These are phyloP conservation scores for Archivesica marissinica DNA, from an alignment of 1,140 invertebrate genomes.

Conservation along the genomic window DNA sequence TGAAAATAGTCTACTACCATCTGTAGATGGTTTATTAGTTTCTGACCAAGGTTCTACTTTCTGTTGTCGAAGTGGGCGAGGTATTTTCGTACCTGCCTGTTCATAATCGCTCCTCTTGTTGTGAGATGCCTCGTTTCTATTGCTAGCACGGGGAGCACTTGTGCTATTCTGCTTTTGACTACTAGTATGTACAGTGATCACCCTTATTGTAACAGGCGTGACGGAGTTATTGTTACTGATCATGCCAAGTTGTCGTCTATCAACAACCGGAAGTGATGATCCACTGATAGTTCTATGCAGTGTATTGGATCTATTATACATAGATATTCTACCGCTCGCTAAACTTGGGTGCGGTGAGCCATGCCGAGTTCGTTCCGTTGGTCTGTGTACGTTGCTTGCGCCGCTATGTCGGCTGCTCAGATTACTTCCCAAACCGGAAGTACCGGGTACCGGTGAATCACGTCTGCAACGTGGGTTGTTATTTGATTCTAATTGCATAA, in stretches of 20 bases:
- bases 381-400: not conserved
- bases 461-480: not conserved
- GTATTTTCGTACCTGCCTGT: not conserved
- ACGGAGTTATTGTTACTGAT: slow-evolving; percentile 8
- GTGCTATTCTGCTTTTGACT: not conserved
- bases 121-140: not conserved
- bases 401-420: not conserved
- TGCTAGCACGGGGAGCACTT: not conserved
- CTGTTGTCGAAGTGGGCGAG: not conserved
- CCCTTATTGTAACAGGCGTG: slow-evolving; percentile 7
- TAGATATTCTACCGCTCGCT: slow-evolving; percentile 10
- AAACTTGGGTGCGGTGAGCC: slow-evolving; percentile 23
- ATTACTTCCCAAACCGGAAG: not conserved
- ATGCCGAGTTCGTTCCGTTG: not conserved
- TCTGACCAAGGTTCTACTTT: not conserved
- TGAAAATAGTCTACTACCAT: not conserved
- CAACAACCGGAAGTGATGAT: not conserved
- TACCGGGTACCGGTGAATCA: not conserved
- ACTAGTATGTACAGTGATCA: slow-evolving; percentile 33
- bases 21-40: not conserved
- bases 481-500: not conserved
- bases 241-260: not conserved
- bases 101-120: not conserved
- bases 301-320: not conserved
- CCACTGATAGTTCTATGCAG: slow-evolving; percentile 1